Evolutionary conservation across 92 coral and sea anemone species (phyloP), one percentile per base, ranked within the genome.

Genomic region (Zoanthus sansibaricus): DNA sequence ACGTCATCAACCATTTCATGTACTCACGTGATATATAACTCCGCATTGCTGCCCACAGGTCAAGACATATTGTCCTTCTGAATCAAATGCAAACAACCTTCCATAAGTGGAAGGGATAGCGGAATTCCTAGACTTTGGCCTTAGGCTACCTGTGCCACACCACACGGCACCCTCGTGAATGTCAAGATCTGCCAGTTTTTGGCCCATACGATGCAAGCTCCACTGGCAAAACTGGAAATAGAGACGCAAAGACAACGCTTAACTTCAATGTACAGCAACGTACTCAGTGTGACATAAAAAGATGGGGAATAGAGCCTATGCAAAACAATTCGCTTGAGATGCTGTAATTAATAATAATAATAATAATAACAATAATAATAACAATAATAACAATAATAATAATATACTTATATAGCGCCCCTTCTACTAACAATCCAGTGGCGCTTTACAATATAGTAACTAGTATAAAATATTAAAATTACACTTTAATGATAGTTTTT

Each of bases 121-220:
- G 78, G 83, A 78, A 66, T 83, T 87, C 68, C 93, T 90, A 44
- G 94, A 83, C 74, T 88, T 93, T 48, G 59, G 79, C 25, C 88
- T 83, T 8, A 55, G 73, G 33, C 58, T 61, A 44, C 83, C 82
- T 47, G 88, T 72, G 69, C 87, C 79, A 45, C 88, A 82, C 92
- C 90, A 90, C 42, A 94, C 93, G 17, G 95, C 98, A 11, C 99
- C 99, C 5, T 97, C 97, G 66, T 97, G 99, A 72, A 95, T 92
- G 75, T 87, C 95, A 14, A 97, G 91, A 78, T 92, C 98, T 5
- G 98, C 94, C 17, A 93, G 54, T 86, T 91, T 97, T 56, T 89
- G 87, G 10, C 99, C 98, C 98, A 97, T 93, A 51, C 95, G 98
- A 82, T 96, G 97, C 21, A 97, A 89, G 67, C 98, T 97, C 99